A percentile compares a stretch with the other conserved stretches of the same genome.
phyloP scores from a whole-genome alignment of 2,113 vertebrate species.

The Oreochromis aureus region DNA sequence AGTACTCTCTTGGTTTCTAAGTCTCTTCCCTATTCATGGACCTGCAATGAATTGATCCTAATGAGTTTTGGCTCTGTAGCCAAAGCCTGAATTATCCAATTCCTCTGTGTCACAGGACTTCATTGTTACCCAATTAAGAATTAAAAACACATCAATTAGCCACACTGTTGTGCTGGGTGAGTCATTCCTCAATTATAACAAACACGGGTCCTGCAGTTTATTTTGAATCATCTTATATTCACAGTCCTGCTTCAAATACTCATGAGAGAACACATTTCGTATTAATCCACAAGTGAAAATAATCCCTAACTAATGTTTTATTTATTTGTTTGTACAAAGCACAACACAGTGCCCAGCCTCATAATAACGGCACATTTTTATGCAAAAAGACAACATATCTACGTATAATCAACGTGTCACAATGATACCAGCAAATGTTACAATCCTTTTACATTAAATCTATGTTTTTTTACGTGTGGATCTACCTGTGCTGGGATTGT shows the following conservation, averaged over 20 bases:
- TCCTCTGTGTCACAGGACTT: background rate
- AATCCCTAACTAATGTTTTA: background rate
- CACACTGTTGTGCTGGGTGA: background rate
- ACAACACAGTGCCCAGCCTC: background rate
- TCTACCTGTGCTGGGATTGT: constrained; percentile 82
- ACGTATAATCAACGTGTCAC: background rate
- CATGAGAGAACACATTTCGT: background rate
- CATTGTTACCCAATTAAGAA: background rate
- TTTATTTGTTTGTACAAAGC: background rate
- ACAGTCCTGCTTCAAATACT: background rate
- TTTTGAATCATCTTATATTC: background rate
- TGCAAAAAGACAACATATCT: background rate
- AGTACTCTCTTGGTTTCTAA: background rate
- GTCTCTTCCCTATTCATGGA: background rate
- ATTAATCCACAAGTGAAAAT: background rate
- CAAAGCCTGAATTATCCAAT: background rate
- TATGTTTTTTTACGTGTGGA: background rate
- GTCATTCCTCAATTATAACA: background rate
- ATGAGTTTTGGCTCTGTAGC: background rate
- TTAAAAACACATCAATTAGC: background rate
- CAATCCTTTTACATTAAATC: background rate
- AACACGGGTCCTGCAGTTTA: background rate
- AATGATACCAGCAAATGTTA: background rate
- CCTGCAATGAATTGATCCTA: background rate
- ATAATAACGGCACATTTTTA: background rate